Evolutionary conservation across 2,113 vertebrate species (phyloP).

Genomic region (Oreochromis spilurus): DNA sequence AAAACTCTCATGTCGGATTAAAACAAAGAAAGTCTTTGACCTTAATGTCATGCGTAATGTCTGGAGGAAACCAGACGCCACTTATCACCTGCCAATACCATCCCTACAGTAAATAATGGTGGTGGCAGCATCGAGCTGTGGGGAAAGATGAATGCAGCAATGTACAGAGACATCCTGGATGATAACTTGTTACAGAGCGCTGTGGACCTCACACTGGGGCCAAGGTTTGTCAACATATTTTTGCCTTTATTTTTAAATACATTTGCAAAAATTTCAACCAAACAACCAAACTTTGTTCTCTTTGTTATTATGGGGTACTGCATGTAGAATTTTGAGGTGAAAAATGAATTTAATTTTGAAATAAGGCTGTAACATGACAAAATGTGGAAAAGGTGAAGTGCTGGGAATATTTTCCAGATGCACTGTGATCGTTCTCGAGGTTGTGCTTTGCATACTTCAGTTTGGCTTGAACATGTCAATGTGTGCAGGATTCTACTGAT

Average conservation of each 20-base stretch:
- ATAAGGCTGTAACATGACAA: not conserved
- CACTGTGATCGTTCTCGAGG: not conserved
- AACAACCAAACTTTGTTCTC: not conserved
- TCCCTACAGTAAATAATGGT: not conserved
- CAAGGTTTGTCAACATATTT: not conserved
- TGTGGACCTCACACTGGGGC: not conserved
- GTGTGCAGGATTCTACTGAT: not conserved
- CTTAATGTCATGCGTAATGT: not conserved
- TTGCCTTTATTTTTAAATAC: not conserved
- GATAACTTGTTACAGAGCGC: not conserved
- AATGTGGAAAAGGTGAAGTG: not conserved
- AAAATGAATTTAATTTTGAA: not conserved
- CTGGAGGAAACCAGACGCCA: not conserved
- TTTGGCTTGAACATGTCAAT: not conserved
- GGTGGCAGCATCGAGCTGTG: not conserved
- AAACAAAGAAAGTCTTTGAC: not conserved
- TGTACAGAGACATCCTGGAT: not conserved
- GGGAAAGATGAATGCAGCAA: not conserved
- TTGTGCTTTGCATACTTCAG: not conserved
- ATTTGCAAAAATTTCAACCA: not conserved
- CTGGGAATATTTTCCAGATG: not conserved
- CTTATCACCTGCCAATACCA: not conserved
- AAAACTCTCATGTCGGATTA: not conserved
- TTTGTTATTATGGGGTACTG: not conserved
- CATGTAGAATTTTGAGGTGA: not conserved